phyloP scores from a whole-genome alignment of 2,797 vertebrate genomes.

The Protonibea diacanthus region DNA sequence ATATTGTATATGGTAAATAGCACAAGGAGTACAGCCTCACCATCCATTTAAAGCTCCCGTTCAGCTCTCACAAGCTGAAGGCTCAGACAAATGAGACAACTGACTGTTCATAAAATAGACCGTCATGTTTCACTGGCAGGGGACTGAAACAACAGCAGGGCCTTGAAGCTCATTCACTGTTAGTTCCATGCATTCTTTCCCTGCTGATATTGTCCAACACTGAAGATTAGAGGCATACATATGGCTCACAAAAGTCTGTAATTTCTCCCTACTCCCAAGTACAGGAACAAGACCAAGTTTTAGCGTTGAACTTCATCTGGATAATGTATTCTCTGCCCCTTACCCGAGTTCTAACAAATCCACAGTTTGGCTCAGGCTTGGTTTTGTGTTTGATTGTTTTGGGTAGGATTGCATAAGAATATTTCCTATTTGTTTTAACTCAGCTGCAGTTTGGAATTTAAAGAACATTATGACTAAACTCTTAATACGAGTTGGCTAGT shows the following conservation, averaged over 20 bases:
- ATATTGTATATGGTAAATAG: too few species aligned
- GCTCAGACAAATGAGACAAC: not conserved
- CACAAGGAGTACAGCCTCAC: not conserved
- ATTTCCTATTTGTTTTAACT: too few species aligned
- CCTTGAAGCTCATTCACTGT: not conserved
- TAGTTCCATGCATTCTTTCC: not conserved
- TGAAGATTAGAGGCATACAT: not conserved
- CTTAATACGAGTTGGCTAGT: too few species aligned
- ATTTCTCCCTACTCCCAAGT: not conserved
- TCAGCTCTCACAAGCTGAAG: not conserved
- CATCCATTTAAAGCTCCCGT: conserved; percentile 1
- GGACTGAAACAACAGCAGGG: not conserved
- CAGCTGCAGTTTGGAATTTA: too few species aligned
- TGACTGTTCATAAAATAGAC: not conserved
- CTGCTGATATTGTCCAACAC: not conserved
- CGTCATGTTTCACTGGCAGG: conserved; percentile 1
- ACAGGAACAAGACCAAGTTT: not conserved
- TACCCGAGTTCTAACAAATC: too few species aligned
- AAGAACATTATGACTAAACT: too few species aligned
- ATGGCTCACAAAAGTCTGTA: not conserved
- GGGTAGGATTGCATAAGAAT: too few species aligned
- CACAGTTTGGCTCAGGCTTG: too few species aligned
- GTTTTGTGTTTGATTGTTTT: too few species aligned
- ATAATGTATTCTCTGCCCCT: not conserved
- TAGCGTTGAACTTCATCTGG: not conserved